Evolutionary conservation across 2,113 vertebrate species (phyloP).

Genomic region (Mormoops blainvillei): DNA sequence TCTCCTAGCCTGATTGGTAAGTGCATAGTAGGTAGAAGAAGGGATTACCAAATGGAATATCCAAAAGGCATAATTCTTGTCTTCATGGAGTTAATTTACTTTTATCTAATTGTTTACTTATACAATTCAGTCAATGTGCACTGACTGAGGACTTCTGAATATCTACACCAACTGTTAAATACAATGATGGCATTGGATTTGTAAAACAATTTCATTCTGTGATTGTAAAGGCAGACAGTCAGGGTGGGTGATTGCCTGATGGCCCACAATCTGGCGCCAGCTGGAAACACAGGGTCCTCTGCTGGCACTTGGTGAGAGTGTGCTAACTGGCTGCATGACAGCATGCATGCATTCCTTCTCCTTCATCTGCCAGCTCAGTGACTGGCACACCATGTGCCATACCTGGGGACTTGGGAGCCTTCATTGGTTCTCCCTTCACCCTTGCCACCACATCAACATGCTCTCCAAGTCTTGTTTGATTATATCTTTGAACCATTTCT

Average conservation of each 20-base stretch:
- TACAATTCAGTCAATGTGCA: not conserved
- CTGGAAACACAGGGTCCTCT: not conserved
- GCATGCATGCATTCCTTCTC: not conserved
- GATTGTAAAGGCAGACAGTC: not conserved
- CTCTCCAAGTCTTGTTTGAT: not conserved
- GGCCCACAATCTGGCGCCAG: not conserved
- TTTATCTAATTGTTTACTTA: not conserved
- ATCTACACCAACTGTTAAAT: not conserved
- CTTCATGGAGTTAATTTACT: not conserved
- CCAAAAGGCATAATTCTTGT: not conserved
- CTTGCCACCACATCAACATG: not conserved
- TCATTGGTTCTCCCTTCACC: not conserved
- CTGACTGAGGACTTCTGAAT: not conserved
- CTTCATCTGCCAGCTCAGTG: not conserved
- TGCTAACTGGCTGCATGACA: not conserved
- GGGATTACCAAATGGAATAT: not conserved
- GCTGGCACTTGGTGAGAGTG: not conserved
- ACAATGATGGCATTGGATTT: not conserved
- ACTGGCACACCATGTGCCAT: not conserved
- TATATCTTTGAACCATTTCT: not conserved
- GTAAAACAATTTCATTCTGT: not conserved
- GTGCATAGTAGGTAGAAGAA: not conserved
- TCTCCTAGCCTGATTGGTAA: not conserved
- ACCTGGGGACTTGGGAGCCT: not conserved
- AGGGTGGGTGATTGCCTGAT: not conserved